Percentiles rank a stretch among this genome's conserved stretches.
Conservation (phyloP, 2,888 invertebrate species). For the Galerucella nymphaeae region DNA sequence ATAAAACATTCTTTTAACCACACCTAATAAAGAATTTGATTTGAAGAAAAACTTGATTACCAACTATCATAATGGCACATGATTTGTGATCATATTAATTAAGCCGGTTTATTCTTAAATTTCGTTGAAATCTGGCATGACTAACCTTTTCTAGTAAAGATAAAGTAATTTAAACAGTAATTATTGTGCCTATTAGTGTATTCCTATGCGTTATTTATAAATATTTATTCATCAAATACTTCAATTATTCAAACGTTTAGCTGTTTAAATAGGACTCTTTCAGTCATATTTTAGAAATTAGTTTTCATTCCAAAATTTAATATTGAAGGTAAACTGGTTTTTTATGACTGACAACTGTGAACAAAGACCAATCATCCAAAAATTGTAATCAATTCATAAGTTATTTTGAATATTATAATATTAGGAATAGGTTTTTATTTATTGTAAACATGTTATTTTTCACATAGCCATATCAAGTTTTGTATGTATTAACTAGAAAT, state of each 20-base stretch:
- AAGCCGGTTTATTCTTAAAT: slow-evolving; percentile 15
- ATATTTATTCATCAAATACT: background rate
- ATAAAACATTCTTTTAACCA: slow-evolving; percentile 45
- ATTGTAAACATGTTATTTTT: background rate
- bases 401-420: background rate
- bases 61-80: slow-evolving; percentile 30
- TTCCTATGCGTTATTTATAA: background rate
- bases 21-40: slow-evolving; percentile 45
- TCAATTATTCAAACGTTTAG: background rate
- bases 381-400: background rate
- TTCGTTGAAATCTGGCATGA: slow-evolving; percentile 33
- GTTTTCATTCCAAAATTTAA: background rate
- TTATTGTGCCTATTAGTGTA: slow-evolving; percentile 7
- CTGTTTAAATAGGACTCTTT: no score
- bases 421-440: background rate
- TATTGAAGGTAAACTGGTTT: background rate
- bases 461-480: no score
- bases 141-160: slow-evolving; percentile 20
- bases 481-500: background rate
- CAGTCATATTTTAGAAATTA: background rate
- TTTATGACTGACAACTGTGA: background rate
- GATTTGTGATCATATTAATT: slow-evolving; percentile 31
- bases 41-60: slow-evolving; percentile 27
- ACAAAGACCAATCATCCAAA: background rate
- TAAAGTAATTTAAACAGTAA: slow-evolving; percentile 30